phyloP scores from a whole-genome alignment of 2,113 vertebrate species.

The Capra hircus region DNA sequence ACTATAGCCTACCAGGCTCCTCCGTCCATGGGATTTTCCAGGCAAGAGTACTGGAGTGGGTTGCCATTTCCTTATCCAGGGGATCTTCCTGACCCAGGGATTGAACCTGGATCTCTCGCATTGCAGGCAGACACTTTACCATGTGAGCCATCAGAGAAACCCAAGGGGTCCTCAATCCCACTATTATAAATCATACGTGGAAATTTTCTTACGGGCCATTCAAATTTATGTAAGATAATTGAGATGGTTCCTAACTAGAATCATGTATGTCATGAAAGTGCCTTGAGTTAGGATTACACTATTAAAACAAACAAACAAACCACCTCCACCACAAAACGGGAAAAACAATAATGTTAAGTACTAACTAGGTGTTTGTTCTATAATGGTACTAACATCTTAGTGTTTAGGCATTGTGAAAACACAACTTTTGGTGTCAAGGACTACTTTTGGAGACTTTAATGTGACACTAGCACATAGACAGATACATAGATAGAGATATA shows the following conservation, averaged over 20 bases:
- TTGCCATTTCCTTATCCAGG: neutral
- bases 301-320: neutral
- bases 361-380: neutral
- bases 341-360: neutral
- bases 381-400: neutral
- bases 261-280: neutral
- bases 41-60: neutral
- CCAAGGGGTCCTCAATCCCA: neutral
- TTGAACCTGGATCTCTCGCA: accelerated
- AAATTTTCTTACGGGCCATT: neutral
- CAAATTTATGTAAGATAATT: neutral
- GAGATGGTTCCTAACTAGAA: neutral
- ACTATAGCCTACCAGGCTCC: neutral
- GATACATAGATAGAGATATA: neutral
- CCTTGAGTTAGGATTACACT: neutral
- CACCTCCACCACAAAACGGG: neutral
- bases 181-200: neutral
- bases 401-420: neutral
- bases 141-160: neutral
- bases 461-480: neutral
- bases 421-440: neutral
- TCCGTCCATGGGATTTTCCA: neutral
- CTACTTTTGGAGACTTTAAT: neutral
- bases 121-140: neutral
- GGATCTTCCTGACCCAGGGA: neutral